Evolutionary conservation across 1,140 invertebrate genomes (phyloP), one percentile per base, ranked within the genome.

Genomic region (Drosophila lowei): DNA sequence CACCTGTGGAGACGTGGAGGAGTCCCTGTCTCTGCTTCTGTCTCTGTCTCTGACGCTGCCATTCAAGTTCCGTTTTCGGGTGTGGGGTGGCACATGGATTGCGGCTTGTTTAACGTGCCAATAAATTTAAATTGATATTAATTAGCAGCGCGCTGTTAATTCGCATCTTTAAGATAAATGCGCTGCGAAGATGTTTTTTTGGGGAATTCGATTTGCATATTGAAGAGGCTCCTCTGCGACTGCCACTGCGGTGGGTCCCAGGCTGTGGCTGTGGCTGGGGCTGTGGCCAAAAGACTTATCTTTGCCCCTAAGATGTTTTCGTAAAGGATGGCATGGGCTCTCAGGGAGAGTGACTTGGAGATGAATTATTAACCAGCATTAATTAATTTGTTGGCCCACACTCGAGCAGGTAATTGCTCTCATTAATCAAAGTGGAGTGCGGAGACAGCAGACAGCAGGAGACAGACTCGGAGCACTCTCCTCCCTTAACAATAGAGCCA

Each of bases 121-220:
- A 79, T 80, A 74, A 78, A 83, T 74, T 48, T 58, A 60, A 66
- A 78, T 63, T 71, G 73, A 48, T 57, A 74, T 85, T 86, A 81
- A 85, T 85, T 85, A 86, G 74, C 48, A 21, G 60, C 25, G 52
- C 47, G 57, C 60, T 60, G 54, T 49, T 65, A 52, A 78, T 30
- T 58, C 60, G 11, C 64, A 63, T 71, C 48, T 74, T 63, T 57
- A 58, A 85, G 79, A 72, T 84, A 72, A 79, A 67, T 61, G 62
- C 43, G 58, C 23, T 47, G 25, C 50, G 59, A 52, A 28, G 44
- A 61, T 71, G 56, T 34, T 38, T 74, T 60, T 59, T 34, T 70
- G 67, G 34, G 72, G 30, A 44, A 53, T 60, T 66, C 50, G 49
- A 85, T 85, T 80, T 77, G 80, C 64, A 85, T 75, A 75, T 50